Conservation (phyloP, 1,140 invertebrate genomes). For the Aphaenogaster ashmeadi region DNA sequence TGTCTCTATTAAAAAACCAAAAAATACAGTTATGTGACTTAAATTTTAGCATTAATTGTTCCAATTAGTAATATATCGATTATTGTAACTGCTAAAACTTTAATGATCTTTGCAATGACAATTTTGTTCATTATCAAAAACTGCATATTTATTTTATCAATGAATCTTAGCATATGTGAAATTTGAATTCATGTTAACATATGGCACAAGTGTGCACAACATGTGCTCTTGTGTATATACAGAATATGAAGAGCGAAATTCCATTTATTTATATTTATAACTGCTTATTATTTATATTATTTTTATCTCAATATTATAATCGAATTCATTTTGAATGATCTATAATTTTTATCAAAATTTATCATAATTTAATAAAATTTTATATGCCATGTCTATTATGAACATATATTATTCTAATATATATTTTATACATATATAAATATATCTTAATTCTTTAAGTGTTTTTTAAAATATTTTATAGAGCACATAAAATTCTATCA, state of each 20-base stretch:
- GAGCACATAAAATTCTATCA: neutral
- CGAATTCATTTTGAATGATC: neutral
- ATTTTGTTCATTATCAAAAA: neutral
- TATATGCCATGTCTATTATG: neutral
- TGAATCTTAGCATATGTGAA: neutral
- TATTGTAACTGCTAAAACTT: neutral
- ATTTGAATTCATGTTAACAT: slow-evolving; percentile 18
- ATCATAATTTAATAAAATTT: neutral
- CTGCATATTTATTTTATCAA: neutral
- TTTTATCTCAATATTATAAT: neutral
- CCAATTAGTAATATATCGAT: neutral
- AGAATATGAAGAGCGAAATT: neutral
- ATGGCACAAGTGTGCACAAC: neutral
- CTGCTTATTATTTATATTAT: neutral
- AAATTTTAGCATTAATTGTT: neutral
- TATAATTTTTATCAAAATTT: neutral
- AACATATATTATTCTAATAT: neutral
- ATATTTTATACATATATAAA: neutral
- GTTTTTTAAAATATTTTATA: too few relatives aligned
- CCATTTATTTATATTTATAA: neutral
- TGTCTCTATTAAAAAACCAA: neutral
- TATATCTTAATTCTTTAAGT: neutral
- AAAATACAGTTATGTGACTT: neutral
- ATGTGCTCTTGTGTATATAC: neutral
- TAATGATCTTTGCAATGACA: neutral